Evolutionary conservation across 2,113 vertebrate species (phyloP).

Genomic region (Mesoclemmys tuberculata): DNA sequence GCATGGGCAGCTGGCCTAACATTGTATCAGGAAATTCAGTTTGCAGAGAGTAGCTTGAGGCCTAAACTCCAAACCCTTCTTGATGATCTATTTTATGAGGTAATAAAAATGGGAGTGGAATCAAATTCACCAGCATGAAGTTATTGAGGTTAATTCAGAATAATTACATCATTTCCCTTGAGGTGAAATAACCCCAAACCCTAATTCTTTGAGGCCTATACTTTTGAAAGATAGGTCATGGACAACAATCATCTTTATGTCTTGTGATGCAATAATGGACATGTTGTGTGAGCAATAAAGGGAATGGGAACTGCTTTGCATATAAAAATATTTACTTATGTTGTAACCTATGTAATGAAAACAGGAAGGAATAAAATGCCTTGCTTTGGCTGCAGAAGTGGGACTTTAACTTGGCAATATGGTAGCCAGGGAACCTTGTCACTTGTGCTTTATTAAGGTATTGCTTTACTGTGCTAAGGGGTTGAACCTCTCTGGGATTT

Average conservation of each 20-base stretch:
- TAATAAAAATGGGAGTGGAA: background rate
- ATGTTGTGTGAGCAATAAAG: background rate
- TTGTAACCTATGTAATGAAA: background rate
- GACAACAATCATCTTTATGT: background rate
- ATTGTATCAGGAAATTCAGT: background rate
- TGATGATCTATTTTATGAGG: background rate
- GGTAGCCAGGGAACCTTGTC: background rate
- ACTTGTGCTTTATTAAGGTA: background rate
- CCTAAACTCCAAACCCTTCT: background rate
- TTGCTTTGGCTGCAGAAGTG: background rate
- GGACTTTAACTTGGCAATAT: background rate
- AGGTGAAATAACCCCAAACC: background rate
- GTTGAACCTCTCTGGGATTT: background rate
- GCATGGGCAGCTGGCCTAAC: background rate
- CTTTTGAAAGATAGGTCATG: background rate
- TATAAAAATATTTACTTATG: background rate
- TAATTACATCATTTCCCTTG: background rate
- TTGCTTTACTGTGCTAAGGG: background rate
- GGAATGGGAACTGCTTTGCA: background rate
- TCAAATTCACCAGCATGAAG: background rate
- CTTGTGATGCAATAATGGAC: background rate
- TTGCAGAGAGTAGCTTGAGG: background rate
- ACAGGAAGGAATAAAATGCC: background rate
- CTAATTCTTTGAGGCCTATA: background rate
- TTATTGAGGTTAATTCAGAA: background rate